phyloP scores from a whole-genome alignment of 2,113 vertebrate species.

The Microtus richardsoni region DNA sequence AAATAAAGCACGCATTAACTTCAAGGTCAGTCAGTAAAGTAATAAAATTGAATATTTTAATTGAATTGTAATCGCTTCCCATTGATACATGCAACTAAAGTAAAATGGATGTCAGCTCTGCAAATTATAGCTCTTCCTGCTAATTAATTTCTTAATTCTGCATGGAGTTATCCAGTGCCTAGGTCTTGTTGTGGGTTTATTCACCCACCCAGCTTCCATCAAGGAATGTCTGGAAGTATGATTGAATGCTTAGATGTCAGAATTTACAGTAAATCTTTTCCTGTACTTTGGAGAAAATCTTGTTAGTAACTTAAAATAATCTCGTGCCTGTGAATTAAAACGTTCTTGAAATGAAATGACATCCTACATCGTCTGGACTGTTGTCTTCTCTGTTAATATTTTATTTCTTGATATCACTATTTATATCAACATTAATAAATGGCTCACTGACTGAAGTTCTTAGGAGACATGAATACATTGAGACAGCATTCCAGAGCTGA shows the following conservation, averaged over 20 bases:
- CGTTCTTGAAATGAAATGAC: slow-evolving; percentile 19
- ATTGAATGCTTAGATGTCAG: slow-evolving; percentile 71
- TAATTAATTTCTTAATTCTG: slow-evolving; percentile 89
- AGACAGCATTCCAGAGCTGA: slow-evolving; percentile 11
- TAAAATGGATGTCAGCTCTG: slow-evolving; percentile 87
- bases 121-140: slow-evolving; percentile 86
- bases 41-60: slow-evolving; percentile 90
- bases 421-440: slow-evolving; percentile 58
- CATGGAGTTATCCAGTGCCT: slow-evolving; percentile 76
- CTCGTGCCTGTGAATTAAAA: slow-evolving; percentile 62
- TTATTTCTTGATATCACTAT: slow-evolving; percentile 54
- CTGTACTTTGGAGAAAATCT: slow-evolving; percentile 23
- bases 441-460: slow-evolving; percentile 48
- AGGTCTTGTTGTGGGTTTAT: slow-evolving; percentile 87
- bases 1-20: slow-evolving; percentile 89
- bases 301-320: slow-evolving; percentile 63
- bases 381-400: slow-evolving; percentile 46
- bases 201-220: slow-evolving; percentile 81
- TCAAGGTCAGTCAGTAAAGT: slow-evolving; percentile 91
- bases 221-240: slow-evolving; percentile 62
- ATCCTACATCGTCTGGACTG: neutral
- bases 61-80: slow-evolving; percentile 90
- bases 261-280: slow-evolving; percentile 60
- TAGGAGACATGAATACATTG: neutral
- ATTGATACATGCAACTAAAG: slow-evolving; percentile 88